A percentile compares a stretch with the other conserved stretches of the same genome.
These are phyloP conservation scores for Parasteatoda lunata DNA, from an alignment of 2,888 invertebrate genomes.

Conservation along the genomic window DNA sequence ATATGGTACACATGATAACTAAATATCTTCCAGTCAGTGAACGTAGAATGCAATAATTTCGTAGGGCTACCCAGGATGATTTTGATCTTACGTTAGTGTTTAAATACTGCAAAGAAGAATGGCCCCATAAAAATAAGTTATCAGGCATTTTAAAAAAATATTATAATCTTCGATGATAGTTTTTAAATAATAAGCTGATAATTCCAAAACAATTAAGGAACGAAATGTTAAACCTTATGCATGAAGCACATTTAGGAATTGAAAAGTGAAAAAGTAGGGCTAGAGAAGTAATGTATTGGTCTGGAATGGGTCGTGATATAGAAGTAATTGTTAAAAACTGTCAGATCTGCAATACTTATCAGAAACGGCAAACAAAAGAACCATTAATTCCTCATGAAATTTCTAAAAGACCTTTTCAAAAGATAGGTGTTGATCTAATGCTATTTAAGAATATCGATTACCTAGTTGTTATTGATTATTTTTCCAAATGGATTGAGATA, in stretches of 20 bases:
- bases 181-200: constrained; percentile 12
- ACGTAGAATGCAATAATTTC: constrained; percentile 1
- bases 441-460: background rate
- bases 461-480: background rate
- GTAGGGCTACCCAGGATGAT: background rate
- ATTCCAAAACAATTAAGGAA: background rate
- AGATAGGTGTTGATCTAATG: background rate
- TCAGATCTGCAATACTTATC: background rate
- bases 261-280: constrained; percentile 24
- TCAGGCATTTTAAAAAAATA: background rate
- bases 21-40: constrained; percentile 19
- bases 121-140: background rate
- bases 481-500: background rate
- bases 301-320: background rate
- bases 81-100: background rate
- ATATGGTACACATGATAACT: background rate
- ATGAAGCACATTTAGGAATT: constrained; percentile 14
- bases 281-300: constrained; percentile 11
- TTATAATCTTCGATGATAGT: constrained; percentile 14
- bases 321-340: background rate
- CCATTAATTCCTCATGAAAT: constrained; percentile 17
- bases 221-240: constrained; percentile 17
- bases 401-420: constrained; percentile 1
- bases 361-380: background rate
- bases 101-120: constrained; percentile 16